phyloP scores from a whole-genome alignment of 2,888 invertebrate species.

The Halictus quadricinctus region DNA sequence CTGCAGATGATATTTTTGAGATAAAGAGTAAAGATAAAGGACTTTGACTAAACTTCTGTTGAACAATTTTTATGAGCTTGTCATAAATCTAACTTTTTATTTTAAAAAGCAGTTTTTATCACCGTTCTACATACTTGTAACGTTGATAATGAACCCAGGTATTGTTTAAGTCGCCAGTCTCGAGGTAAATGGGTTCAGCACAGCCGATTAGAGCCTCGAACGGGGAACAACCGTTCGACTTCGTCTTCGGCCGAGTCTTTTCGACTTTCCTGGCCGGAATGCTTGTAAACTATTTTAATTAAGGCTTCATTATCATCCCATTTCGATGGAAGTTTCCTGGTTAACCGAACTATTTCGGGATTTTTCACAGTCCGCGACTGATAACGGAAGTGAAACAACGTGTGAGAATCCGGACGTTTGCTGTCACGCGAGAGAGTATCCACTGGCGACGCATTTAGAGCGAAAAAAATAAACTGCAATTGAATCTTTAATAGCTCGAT shows the following conservation, averaged over 20 bases:
- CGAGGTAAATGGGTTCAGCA: conserved; percentile 50
- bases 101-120: neutral
- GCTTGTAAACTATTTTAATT: conserved; percentile 75
- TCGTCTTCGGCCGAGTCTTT: conserved; percentile 42
- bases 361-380: conserved; percentile 39
- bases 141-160: neutral
- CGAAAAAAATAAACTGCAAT: neutral
- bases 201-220: conserved; percentile 60
- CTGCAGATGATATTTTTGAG: too few relatives aligned
- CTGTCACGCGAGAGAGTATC: neutral
- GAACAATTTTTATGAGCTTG: neutral
- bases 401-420: neutral
- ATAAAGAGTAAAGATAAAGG: too few relatives aligned
- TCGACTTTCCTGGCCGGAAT: conserved; percentile 43
- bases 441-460: neutral
- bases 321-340: conserved; percentile 24
- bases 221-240: conserved; percentile 55
- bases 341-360: conserved; percentile 40
- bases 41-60: neutral
- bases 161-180: neutral
- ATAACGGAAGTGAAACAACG: conserved; percentile 26
- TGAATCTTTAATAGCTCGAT: neutral
- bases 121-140: neutral
- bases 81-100: neutral
- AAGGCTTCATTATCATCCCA: conserved; percentile 54